These are phyloP conservation scores for Axis porcinus DNA, from an alignment of 2,113 vertebrate species.

Conservation along the genomic window DNA sequence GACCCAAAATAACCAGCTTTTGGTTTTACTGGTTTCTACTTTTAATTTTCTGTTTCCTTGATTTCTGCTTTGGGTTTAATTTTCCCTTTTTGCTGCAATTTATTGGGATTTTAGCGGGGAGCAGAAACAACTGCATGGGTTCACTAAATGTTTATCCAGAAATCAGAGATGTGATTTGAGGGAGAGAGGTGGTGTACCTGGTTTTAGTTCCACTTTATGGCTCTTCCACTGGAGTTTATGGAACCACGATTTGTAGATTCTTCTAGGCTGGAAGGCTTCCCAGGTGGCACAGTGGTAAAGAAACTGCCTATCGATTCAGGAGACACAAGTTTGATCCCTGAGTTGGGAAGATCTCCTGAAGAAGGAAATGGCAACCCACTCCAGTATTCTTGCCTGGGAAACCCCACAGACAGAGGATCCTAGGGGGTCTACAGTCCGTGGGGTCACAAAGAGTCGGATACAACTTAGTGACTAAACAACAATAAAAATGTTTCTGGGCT, in stretches of 20 bases:
- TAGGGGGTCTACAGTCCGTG: background rate
- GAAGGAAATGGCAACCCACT: background rate
- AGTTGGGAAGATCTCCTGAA: background rate
- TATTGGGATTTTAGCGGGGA: background rate
- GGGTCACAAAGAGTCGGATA: background rate
- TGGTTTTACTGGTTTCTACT: background rate
- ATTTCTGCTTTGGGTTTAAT: background rate
- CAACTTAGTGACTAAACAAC: background rate
- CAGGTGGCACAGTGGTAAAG: background rate
- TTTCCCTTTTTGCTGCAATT: background rate
- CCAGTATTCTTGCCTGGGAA: background rate
- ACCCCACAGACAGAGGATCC: background rate
- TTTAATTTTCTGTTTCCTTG: background rate
- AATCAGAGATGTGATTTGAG: background rate
- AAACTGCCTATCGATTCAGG: background rate
- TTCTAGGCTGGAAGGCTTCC: background rate
- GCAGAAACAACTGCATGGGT: background rate
- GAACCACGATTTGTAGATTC: background rate
- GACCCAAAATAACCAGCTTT: background rate
- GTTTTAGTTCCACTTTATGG: background rate
- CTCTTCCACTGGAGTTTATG: background rate
- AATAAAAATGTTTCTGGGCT: background rate
- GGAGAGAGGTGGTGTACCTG: background rate
- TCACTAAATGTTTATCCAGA: background rate
- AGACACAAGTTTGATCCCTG: background rate